Conservation (phyloP, 2,797 vertebrate species). For the Nannoperca obscura region DNA sequence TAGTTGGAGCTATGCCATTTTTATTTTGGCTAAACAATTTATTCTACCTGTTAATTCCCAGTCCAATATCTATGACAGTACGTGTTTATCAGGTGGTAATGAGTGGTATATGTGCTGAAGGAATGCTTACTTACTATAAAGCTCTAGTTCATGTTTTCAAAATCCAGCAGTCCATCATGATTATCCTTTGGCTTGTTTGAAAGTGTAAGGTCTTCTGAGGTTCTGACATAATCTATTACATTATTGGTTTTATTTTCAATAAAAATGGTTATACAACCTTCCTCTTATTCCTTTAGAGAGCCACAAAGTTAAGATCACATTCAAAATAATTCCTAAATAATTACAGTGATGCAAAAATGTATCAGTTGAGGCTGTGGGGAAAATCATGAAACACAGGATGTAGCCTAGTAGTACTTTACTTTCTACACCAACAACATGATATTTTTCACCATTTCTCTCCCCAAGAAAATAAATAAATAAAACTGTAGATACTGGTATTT, state of each 20-base stretch:
- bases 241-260: background rate
- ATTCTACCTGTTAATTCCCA: background rate
- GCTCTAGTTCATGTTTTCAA: no score
- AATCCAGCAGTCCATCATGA: no score
- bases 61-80: background rate
- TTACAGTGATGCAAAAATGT: background rate
- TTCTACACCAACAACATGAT: background rate
- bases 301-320: background rate
- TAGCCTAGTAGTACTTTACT: background rate
- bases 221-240: background rate
- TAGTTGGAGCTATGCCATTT: background rate
- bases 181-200: no score
- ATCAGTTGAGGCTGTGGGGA: background rate
- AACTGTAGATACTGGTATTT: constrained; percentile 41
- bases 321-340: background rate
- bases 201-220: no score
- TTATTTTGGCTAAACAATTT: background rate
- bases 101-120: background rate
- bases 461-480: constrained; percentile 33
- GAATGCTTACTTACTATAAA: background rate
- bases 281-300: background rate
- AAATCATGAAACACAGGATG: background rate
- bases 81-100: background rate
- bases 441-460: background rate
- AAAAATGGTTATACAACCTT: background rate